Base-by-base conservation (phyloP, 2,797 vertebrate genomes). In the Helicolenus hilgendorfi region DNA sequence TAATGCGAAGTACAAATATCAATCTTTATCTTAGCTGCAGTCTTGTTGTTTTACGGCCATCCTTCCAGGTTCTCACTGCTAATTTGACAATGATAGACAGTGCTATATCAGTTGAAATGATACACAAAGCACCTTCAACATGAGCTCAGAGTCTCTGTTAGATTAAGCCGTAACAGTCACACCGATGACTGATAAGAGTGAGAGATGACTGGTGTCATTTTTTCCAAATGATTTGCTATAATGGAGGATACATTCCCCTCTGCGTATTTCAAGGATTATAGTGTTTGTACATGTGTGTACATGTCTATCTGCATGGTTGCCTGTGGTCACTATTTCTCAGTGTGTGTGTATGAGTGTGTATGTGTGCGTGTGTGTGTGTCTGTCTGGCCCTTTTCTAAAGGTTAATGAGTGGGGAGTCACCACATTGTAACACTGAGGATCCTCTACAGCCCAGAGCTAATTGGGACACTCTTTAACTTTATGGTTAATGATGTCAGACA, bases 391-490 rank as follows among this genome's bases (percentile, higher is more conserved):
- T 77, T 77, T 65, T 87, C 76, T 84, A 93, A 95, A 96, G 91
- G 90, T 94, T 96, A 96, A 95, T 91, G 88, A 92, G 85, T 58
- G 79, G 90, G 83, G 81, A 90, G 88, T 89, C 88, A 62, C 84
- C 68, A 62, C 84, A 76, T 75, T 81, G 71, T 91, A 83, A 77
- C 60, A 62, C 65, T 4, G 80, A 79, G 67, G 72, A 74, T 88
- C 74, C 65, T 72, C 81, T 63, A 24, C 79, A 84, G 87, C 85
- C 74, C 41, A 31, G n/a, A 89, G 89, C 87, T 95, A 95, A 96
- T 93, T 94, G 89, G 90, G 85, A 86, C 91, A 93, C 84, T 86
- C 84, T 85, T 88, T 89, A 90, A 87, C 78, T 86, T 84, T 77
- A 81, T 79, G 77, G 81, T 90, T 92, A 95, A 94, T 87, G 84